Evolutionary conservation across 1,140 invertebrate species (phyloP), one percentile per base, ranked within the genome.

Genomic region (Halesus radiatus): DNA sequence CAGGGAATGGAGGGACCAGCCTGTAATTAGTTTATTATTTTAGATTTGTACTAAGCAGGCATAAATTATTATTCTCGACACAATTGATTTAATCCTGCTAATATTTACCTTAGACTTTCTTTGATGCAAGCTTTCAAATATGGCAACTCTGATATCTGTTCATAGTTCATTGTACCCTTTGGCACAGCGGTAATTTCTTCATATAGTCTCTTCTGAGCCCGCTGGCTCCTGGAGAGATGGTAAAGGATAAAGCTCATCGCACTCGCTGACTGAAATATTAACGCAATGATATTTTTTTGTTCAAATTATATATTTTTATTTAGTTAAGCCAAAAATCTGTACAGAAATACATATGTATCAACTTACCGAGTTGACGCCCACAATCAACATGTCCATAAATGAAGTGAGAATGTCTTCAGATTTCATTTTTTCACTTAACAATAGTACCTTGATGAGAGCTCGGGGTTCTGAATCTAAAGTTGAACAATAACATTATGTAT

Each of bases 381-480:
- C 88, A 13, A 93, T 86, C 37, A 93, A 86, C 90, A 93, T 92
- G 82, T 94, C 93, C 89, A 93, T 90, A 50, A 93, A 82, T 7
- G 93, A 84, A 0, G 92, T 93, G 8, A 92, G 87, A 53, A 93
- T 87, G 81, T 93, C 92, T 79, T 93, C 92, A 7, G 89, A 85
- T 70, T 86, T 88, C 81, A 93, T 87, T 68, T 88, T 88, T 16
- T 92, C 89, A 62, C 91, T 88, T 5, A 89, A 80, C 7, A 92
- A 81, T 18, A 93, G 85, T 84, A 88, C 89, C 60, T 92, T 73
- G 18, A 78, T 78, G 6, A 66, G 53, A n/a, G 45, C 62, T 15
- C 50, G 32, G 5, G 76, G 60, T 16, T 75, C 72, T 18, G 53
- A 58, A 32, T 75, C 72, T 75, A 56, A 16, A 58, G 37, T 45